phyloP scores from a whole-genome alignment of 2,888 invertebrate species.

The Leuctra nigra region DNA sequence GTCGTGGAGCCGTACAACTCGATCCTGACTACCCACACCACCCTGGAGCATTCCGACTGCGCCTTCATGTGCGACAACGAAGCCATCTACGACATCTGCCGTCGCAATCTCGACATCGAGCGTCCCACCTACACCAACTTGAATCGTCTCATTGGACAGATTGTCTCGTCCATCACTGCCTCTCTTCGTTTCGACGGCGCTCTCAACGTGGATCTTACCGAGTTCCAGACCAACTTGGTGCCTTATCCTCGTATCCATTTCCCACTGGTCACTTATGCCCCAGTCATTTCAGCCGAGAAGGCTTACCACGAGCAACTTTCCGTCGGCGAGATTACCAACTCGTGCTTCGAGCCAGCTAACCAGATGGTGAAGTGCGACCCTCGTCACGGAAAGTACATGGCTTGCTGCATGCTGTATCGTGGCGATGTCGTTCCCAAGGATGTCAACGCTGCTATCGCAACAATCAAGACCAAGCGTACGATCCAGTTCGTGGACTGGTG shows the following conservation, averaged over 20 bases:
- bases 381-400: constrained; percentile 39
- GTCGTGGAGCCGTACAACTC: constrained; percentile 54
- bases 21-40: constrained; percentile 52
- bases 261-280: constrained; percentile 48
- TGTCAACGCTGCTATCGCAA: constrained; percentile 34
- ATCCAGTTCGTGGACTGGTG: constrained; percentile 50
- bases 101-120: constrained; percentile 50
- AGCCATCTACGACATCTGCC: constrained; percentile 50
- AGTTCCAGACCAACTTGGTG: constrained; percentile 54
- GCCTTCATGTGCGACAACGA: constrained; percentile 52
- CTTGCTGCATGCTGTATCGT: constrained; percentile 34
- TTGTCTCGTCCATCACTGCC: constrained; percentile 51
- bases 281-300: constrained; percentile 44
- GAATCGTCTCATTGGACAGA: constrained; percentile 55
- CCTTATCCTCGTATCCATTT: constrained; percentile 59
- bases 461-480: constrained; percentile 32
- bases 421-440: constrained; percentile 40
- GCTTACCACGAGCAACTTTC: constrained; percentile 44
- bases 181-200: constrained; percentile 54
- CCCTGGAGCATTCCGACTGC: constrained; percentile 55
- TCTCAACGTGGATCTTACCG: constrained; percentile 54
- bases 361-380: constrained; percentile 39
- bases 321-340: constrained; percentile 45
- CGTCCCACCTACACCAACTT: constrained; percentile 55
- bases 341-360: constrained; percentile 48